Conservation (phyloP, 2,888 invertebrate species). For the Entomobrya multifasciata region DNA sequence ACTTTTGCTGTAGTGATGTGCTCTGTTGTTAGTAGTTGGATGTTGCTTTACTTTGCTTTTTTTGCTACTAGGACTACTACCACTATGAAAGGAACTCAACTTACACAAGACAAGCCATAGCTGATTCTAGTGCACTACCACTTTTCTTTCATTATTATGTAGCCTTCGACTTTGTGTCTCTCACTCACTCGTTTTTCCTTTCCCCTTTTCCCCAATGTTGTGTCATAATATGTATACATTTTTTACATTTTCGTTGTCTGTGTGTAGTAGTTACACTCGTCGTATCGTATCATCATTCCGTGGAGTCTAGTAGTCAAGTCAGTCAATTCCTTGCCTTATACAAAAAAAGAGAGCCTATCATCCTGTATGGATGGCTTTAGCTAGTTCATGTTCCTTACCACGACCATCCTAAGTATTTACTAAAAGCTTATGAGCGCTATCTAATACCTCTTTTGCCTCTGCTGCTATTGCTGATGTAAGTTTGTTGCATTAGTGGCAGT, state of each 20-base stretch:
- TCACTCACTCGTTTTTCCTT: slow-evolving; percentile 49
- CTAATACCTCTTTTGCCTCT: slow-evolving; percentile 68
- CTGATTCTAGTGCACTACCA: slow-evolving; percentile 24
- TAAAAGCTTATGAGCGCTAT: slow-evolving; percentile 71
- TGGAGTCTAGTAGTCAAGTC: slow-evolving; percentile 33
- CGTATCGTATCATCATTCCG: too few relatives aligned
- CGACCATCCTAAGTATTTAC: slow-evolving; percentile 71
- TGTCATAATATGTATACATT: slow-evolving; percentile 61
- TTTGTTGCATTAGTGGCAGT: slow-evolving; percentile 33
- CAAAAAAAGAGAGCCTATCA: too few relatives aligned
- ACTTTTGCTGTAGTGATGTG: slow-evolving; percentile 23
- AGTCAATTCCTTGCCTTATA: slow-evolving; percentile 40
- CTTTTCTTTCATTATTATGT: slow-evolving; percentile 68
- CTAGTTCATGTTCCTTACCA: slow-evolving; percentile 64
- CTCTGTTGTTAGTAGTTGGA: background rate
- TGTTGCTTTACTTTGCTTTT: background rate
- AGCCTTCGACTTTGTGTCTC: slow-evolving; percentile 68
- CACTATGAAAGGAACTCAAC: slow-evolving; percentile 22
- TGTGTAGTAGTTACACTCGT: background rate
- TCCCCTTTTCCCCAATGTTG: slow-evolving; percentile 41
- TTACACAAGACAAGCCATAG: slow-evolving; percentile 60
- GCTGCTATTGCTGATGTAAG: slow-evolving; percentile 20
- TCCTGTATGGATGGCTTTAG: slow-evolving; percentile 62
- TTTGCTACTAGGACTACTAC: too few relatives aligned
- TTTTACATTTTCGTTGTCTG: slow-evolving; percentile 30